Percentiles rank a stretch among this genome's conserved stretches.
phyloP scores from a whole-genome alignment of 2,888 invertebrate species.

The Thumatha senex region DNA sequence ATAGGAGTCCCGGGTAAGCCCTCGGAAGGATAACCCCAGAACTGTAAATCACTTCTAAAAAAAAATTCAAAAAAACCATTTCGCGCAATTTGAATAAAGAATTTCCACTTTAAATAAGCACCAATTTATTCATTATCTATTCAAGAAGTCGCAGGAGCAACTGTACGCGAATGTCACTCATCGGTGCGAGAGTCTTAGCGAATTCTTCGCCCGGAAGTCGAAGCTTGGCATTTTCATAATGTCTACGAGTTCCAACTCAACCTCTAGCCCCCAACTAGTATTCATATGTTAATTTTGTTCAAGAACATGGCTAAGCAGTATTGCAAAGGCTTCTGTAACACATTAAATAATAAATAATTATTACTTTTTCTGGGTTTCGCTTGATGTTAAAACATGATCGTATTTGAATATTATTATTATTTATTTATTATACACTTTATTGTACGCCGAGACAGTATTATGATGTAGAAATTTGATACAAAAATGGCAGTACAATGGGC shows the following conservation, averaged over 20 bases:
- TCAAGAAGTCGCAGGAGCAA: conserved; percentile 10
- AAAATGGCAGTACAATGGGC: no score
- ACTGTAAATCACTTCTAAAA: no score
- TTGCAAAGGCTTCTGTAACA: conserved; percentile 37
- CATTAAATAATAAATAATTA: background rate
- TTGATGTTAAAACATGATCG: no score
- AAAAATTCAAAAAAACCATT: no score
- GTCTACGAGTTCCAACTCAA: conserved; percentile 41
- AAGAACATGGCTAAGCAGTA: conserved; percentile 39
- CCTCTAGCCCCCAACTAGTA: conserved; percentile 41
- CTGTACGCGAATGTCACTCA: conserved; percentile 35
- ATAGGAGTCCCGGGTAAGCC: no score
- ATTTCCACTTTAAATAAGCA: conserved; percentile 23
- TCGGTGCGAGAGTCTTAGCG: conserved; percentile 57
- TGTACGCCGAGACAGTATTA: no score
- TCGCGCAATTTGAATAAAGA: conserved; percentile 5
- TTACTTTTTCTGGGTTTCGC: background rate
- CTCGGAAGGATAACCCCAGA: no score
- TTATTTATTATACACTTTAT: no score
- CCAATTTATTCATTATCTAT: conserved; percentile 23
- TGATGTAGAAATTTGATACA: no score
- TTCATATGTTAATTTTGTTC: conserved; percentile 78
- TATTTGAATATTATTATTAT: no score
- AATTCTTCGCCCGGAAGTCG: conserved; percentile 75
- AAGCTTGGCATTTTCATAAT: conserved; percentile 79